A percentile compares a stretch with the other conserved stretches of the same genome.
These are phyloP conservation scores for Poeciliopsis turneri DNA, from an alignment of 2,797 vertebrate species.

Conservation along the genomic window DNA sequence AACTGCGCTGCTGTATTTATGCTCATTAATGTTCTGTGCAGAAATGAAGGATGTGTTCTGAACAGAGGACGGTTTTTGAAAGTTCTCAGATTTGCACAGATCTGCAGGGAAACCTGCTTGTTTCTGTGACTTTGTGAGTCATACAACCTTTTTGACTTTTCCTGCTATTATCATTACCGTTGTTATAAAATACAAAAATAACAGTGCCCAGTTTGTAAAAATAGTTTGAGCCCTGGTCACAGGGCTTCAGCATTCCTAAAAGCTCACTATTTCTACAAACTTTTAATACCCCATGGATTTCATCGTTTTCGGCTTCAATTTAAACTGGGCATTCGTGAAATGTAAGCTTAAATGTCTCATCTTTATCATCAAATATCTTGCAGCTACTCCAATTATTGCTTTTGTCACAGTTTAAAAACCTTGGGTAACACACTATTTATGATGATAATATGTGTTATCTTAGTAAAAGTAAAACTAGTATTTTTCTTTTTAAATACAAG, in stretches of 20 bases:
- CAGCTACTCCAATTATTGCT: not conserved
- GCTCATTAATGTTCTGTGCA: conserved; percentile 5
- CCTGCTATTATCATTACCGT: not conserved
- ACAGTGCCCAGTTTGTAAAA: not conserved
- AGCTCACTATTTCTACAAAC: not conserved
- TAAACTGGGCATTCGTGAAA: not conserved
- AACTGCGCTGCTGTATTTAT: conserved; percentile 2
- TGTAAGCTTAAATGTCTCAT: not conserved
- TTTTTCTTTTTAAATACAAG: not conserved
- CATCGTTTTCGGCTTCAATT: not conserved
- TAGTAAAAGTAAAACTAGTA: not conserved
- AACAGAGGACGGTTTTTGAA: not conserved
- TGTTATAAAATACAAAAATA: not conserved
- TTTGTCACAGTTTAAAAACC: not conserved
- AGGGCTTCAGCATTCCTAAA: not conserved
- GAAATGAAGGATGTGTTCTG: not conserved
- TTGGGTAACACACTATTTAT: not conserved
- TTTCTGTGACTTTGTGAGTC: not conserved
- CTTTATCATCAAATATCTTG: not conserved
- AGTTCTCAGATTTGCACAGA: not conserved
- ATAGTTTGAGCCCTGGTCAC: too few species aligned
- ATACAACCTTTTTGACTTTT: not conserved
- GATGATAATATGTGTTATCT: not conserved
- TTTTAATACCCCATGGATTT: not conserved
- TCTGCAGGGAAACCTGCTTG: not conserved